These are phyloP conservation scores for Zeuzera pyrina DNA, from an alignment of 2,888 invertebrate species.

Conservation along the genomic window DNA sequence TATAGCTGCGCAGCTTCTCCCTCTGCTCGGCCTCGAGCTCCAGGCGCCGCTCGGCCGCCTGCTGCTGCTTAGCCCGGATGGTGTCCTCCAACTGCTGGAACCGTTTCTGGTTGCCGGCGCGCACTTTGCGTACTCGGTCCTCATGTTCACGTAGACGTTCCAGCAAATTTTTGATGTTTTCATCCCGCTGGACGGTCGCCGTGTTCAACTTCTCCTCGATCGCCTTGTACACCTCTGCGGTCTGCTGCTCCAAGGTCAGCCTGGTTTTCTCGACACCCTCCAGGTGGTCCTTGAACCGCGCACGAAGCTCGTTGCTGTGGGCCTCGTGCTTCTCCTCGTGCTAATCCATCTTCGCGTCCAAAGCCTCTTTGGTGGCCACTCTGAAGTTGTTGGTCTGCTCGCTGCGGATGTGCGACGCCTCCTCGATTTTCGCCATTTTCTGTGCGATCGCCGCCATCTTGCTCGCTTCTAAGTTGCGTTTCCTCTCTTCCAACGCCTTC, in stretches of 20 bases:
- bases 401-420: slow-evolving; percentile 90
- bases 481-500: slow-evolving; percentile 93
- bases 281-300: slow-evolving; percentile 84
- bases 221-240: slow-evolving; percentile 87
- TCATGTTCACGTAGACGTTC: slow-evolving; percentile 93
- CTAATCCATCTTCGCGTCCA: slow-evolving; percentile 93
- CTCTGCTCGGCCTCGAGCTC: slow-evolving; percentile 83
- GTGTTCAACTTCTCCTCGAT: slow-evolving; percentile 91
- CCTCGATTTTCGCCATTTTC: slow-evolving; percentile 90
- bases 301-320: slow-evolving; percentile 90
- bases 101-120: slow-evolving; percentile 77
- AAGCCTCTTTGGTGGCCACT: slow-evolving; percentile 87
- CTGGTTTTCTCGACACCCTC: slow-evolving; percentile 79
- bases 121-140: slow-evolving; percentile 82
- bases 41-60: slow-evolving; percentile 78
- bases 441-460: slow-evolving; percentile 87
- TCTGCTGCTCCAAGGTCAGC: slow-evolving; percentile 87
- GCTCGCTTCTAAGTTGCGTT: slow-evolving; percentile 88
- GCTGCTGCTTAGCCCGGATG: slow-evolving; percentile 73
- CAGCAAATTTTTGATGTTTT: slow-evolving; percentile 91
- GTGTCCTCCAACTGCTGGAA: slow-evolving; percentile 79
- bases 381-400: slow-evolving; percentile 91
- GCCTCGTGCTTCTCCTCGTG: slow-evolving; percentile 93
- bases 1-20: slow-evolving; percentile 83
- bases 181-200: slow-evolving; percentile 90